Evolutionary conservation across 2,888 invertebrate genomes (phyloP), one percentile per base, ranked within the genome.

Genomic region (Hololepta plana): DNA sequence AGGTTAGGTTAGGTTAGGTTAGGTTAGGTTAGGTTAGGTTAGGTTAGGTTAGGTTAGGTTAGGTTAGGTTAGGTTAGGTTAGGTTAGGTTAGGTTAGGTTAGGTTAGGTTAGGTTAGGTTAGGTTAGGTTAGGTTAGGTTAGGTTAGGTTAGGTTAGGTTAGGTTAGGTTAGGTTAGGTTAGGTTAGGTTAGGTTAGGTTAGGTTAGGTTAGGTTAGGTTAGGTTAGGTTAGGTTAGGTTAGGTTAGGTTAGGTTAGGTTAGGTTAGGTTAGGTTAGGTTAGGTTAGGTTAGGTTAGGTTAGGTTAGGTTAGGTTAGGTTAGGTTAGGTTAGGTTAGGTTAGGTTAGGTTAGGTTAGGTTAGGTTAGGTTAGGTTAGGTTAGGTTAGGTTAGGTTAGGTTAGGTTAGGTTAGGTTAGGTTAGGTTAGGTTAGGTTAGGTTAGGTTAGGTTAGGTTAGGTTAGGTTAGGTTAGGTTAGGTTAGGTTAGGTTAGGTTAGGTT

Each of bases 211-310:
- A 29, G 29, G 29, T 26, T 22, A 22, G 20, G 20, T 21, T 15
- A 16, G 22, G 32, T 29, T 29, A 14, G 19, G 27, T 23, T 23
- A 27, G 22, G 22, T 29, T 15, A 26, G 34, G 35, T 34, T 36
- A 33, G 32, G 31, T 32, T 32, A 32, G 32, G 32, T 32, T 32
- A 32, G 32, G 33, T 33, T 29, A 29, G 29, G 29, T 29, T 29
- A 29, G 29, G 29, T 29, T 29, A 26, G 29, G 29, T 29, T 29
- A 29, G 29, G 29, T 29, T 35, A 29, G 29, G 29, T 29, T 29
- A 29, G 29, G 29, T 39, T 38, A 38, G 39, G 40, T 37, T 40
- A n/a, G n/a, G n/a, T n/a, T n/a, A n/a, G n/a, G n/a, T n/a, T n/a
- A n/a, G n/a, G n/a, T n/a, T n/a, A n/a, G 31, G n/a, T 20, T 24